These are phyloP conservation scores for Anser cygnoides DNA, from an alignment of 2,113 vertebrate genomes.

Conservation along the genomic window DNA sequence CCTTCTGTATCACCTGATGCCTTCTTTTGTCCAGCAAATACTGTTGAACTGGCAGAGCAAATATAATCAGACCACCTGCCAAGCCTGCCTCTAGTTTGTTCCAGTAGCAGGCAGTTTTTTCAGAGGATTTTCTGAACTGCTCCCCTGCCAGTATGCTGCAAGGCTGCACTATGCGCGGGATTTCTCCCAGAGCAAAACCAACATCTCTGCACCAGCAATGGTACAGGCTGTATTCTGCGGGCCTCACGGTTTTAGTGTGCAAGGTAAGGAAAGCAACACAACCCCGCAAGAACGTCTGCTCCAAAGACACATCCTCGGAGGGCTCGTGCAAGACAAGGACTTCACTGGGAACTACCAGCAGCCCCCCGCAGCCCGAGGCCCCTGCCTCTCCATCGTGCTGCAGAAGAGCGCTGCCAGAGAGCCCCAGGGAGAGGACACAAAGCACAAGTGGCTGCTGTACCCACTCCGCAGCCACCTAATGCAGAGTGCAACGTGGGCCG, in stretches of 20 bases:
- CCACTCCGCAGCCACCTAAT: background rate
- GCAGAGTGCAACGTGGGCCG: background rate
- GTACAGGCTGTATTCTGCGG: background rate
- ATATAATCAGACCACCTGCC: slow-evolving; percentile 23
- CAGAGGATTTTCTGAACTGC: background rate
- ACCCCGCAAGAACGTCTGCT: background rate
- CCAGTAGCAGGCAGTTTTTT: background rate
- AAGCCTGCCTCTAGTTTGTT: background rate
- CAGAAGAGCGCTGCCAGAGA: background rate
- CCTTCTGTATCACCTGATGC: slow-evolving; percentile 31
- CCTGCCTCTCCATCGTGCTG: background rate
- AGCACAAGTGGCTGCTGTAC: background rate
- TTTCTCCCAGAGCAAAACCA: background rate
- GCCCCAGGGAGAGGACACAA: rapidly evolving
- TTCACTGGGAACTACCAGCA: background rate
- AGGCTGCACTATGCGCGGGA: background rate
- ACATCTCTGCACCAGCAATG: background rate
- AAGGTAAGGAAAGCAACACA: background rate
- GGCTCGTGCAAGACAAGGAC: rapidly evolving
- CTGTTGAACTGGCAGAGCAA: slow-evolving; percentile 22
- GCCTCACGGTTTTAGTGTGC: background rate
- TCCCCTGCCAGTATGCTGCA: background rate
- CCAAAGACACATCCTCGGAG: background rate
- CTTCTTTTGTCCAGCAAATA: slow-evolving; percentile 37
- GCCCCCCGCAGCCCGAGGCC: background rate